These are phyloP conservation scores for Zaprionus africanus DNA, from an alignment of 1,140 invertebrate species.

Conservation along the genomic window DNA sequence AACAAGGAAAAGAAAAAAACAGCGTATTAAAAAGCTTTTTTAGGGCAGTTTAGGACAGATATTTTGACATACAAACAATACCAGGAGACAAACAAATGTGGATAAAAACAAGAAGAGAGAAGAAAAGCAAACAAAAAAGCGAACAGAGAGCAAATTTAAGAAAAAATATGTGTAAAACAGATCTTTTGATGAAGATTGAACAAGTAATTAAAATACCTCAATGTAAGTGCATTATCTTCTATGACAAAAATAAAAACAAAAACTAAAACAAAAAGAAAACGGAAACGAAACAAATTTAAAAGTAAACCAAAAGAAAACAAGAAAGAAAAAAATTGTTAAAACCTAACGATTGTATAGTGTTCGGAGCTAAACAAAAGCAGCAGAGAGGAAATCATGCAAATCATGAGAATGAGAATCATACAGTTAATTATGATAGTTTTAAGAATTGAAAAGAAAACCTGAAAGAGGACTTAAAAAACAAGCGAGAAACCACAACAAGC, in stretches of 20 bases:
- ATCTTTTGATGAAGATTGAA: constrained; percentile 75
- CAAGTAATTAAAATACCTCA: constrained; percentile 83
- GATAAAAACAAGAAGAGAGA: constrained; percentile 32
- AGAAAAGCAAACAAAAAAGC: constrained; percentile 44
- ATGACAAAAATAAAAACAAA: constrained; percentile 56
- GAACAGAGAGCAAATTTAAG: constrained; percentile 49
- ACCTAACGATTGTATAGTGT: constrained; percentile 38
- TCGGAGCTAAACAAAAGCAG: constrained; percentile 39
- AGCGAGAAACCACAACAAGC: constrained; percentile 12
- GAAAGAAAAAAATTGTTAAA: constrained; percentile 24
- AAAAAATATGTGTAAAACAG: constrained; percentile 43
- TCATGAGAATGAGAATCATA: constrained; percentile 35
- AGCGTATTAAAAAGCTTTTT: constrained; percentile 23
- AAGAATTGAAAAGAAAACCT: constrained; percentile 17
- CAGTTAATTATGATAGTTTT: constrained; percentile 44
- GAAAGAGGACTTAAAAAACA: constrained; percentile 3
- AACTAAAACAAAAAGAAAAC: constrained; percentile 33
- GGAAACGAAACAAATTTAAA: constrained; percentile 39
- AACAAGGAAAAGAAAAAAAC: constrained; percentile 34
- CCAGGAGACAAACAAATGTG: constrained; percentile 17
- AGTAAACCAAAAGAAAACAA: constrained; percentile 38
- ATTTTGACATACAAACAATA: constrained; percentile 44
- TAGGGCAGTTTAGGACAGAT: constrained; percentile 35
- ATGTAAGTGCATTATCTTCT: constrained; percentile 82
- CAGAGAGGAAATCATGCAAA: constrained; percentile 17